Evolutionary conservation across 2,113 vertebrate species (phyloP), one percentile per base, ranked within the genome.

Genomic region (Scolopax mira): DNA sequence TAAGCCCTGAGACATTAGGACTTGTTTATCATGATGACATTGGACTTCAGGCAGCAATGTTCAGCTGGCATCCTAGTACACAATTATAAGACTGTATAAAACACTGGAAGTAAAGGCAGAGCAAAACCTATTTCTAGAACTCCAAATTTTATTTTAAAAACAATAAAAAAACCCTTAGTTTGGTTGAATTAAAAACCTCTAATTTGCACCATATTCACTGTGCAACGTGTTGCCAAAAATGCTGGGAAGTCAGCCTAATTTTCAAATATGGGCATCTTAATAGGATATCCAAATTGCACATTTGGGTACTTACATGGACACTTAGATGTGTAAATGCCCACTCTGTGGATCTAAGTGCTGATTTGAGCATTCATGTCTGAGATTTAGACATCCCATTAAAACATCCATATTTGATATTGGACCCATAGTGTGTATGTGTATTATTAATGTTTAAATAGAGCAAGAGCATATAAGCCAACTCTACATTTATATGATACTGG

Each of bases 221-320:
- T 39, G 25, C 21, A 60, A 49, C 3, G 2, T 16, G 15, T 69
- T 87, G 87, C 95, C 90, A 95, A 82, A 96, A 96, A 73, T 82
- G 28, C 67, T 0, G 30, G 95, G 94, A 97, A 96, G 81, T 94
- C 87, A 80, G 94, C 93, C 84, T 92, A 93, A 89, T 94, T 95
- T 93, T 93, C 87, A 75, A 51, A 96, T 75, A 81, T 1, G 4
- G 33, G 37, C 39, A 64, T 66, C 66, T 79, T 88, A 91, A 75
- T 39, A 82, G n/a, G 27, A 19, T 44, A 84, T 51, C 66, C 54
- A 73, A 92, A 96, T 73, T 72, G 54, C 70, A 71, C 84, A 67
- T 94, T 96, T 93, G 85, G 58, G 75, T 79, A 67, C 87, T 93
- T 88, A 64, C 57, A 90, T 51, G 71, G 48, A 79, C 73, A 73